These are phyloP conservation scores for Crematogaster levior DNA, from an alignment of 2,888 invertebrate species.

Conservation along the genomic window DNA sequence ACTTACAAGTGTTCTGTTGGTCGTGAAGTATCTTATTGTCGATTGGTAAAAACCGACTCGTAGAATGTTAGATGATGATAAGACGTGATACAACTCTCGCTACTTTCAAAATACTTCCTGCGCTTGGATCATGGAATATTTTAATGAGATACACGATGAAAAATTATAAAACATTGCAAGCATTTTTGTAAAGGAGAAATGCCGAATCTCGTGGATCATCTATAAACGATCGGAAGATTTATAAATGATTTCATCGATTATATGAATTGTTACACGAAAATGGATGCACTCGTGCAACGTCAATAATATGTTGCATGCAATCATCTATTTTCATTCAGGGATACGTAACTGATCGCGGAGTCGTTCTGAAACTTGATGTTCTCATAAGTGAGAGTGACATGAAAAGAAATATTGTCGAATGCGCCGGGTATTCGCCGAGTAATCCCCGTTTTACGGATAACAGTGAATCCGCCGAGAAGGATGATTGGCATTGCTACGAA, in stretches of 20 bases:
- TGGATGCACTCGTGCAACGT: neutral
- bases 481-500: constrained; percentile 76
- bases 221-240: neutral
- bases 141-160: neutral
- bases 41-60: constrained; percentile 24
- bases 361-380: neutral
- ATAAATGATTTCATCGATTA: neutral
- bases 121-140: neutral
- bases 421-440: constrained; percentile 42
- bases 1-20: constrained; percentile 24
- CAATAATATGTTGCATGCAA: neutral
- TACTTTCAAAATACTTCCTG: neutral
- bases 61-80: constrained; percentile 30
- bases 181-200: neutral
- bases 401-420: constrained; percentile 42
- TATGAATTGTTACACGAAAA: neutral
- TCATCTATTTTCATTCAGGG: constrained; percentile 1
- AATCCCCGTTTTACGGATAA: constrained; percentile 57
- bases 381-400: constrained; percentile 31
- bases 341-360: constrained; percentile 12
- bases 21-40: constrained; percentile 20
- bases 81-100: neutral
- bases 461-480: constrained; percentile 66
- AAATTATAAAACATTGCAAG: neutral
- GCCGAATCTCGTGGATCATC: neutral